Conservation (phyloP, 1,140 invertebrate species). For the Aphis craccivora region DNA sequence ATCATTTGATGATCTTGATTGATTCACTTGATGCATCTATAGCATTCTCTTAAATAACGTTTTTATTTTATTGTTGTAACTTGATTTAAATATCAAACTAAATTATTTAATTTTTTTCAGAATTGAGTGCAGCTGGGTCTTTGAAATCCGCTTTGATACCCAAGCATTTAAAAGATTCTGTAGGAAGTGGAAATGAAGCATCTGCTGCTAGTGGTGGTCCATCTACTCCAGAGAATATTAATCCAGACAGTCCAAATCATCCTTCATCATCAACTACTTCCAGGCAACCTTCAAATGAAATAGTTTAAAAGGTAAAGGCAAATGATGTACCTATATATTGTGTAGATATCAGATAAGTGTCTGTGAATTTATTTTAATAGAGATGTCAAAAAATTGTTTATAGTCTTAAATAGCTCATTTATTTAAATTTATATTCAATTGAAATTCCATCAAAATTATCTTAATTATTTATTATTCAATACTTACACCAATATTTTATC, state of each 20-base stretch:
- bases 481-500: neutral
- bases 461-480: neutral
- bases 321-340: neutral
- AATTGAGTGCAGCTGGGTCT: constrained; percentile 51
- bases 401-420: neutral
- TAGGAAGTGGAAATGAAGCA: constrained; percentile 53
- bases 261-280: constrained; percentile 53
- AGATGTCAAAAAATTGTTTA: neutral
- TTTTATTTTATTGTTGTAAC: neutral
- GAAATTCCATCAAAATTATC: neutral
- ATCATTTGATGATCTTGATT: too few species aligned
- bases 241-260: constrained; percentile 51
- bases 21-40: neutral
- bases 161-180: constrained; percentile 54
- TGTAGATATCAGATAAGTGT: neutral
- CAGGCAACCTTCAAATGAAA: constrained; percentile 55
- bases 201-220: constrained; percentile 56
- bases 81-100: neutral
- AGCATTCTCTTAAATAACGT: neutral
- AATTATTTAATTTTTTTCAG: neutral
- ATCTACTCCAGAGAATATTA: constrained; percentile 54
- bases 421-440: constrained; percentile 25
- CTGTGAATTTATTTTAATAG: neutral
- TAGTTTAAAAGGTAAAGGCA: constrained; percentile 40
- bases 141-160: constrained; percentile 54